These are phyloP conservation scores for Poecilia wingei DNA, from an alignment of 2,797 vertebrate genomes.

Conservation along the genomic window DNA sequence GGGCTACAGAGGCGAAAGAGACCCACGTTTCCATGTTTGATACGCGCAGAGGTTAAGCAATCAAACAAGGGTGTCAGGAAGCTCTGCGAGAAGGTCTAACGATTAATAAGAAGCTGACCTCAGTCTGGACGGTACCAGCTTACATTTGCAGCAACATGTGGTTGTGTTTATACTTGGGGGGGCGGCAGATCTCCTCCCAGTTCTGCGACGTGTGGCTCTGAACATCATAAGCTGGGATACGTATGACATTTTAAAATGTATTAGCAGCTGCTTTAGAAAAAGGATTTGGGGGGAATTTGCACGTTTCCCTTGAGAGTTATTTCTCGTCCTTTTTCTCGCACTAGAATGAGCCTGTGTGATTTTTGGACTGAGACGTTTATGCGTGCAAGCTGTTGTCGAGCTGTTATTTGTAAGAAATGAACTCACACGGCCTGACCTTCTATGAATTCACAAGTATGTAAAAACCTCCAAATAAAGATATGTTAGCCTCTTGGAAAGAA, in stretches of 20 bases:
- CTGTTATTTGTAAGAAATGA: constrained; percentile 35
- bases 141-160: constrained; percentile 37
- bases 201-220: constrained; percentile 34
- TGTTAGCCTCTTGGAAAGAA: constrained; percentile 42
- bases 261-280: constrained; percentile 68
- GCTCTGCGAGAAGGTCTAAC: constrained; percentile 32
- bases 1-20: constrained; percentile 29
- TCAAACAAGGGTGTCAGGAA: constrained; percentile 14
- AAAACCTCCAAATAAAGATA: not conserved
- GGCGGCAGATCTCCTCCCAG: constrained; percentile 56
- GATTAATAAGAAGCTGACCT: constrained; percentile 42
- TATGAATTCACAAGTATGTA: not conserved
- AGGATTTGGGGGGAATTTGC: constrained; percentile 71
- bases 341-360: constrained; percentile 63
- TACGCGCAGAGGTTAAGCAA: constrained; percentile 34
- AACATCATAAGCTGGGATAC: constrained; percentile 62
- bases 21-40: constrained; percentile 26
- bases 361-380: constrained; percentile 55
- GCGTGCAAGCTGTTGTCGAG: constrained; percentile 43
- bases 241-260: constrained; percentile 65
- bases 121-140: constrained; percentile 41
- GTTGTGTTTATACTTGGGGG: constrained; percentile 16
- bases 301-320: constrained; percentile 62
- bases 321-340: constrained; percentile 51
- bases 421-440: constrained; percentile 18